These are phyloP conservation scores for Drosophila mulleri DNA, from an alignment of 2,888 invertebrate species.

Conservation along the genomic window DNA sequence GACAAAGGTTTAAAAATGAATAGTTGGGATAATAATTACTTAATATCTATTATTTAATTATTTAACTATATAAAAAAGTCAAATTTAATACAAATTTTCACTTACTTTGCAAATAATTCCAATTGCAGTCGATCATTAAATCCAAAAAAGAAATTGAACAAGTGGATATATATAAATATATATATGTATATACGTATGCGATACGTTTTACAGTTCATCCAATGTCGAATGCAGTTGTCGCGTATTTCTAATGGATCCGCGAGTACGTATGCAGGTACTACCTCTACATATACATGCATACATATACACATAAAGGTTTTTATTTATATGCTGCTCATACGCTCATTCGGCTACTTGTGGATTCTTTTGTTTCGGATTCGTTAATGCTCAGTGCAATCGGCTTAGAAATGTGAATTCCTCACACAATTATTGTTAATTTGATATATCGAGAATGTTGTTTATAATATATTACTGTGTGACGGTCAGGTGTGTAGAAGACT, in stretches of 20 bases:
- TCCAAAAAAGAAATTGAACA: not conserved
- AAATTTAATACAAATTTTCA: not conserved
- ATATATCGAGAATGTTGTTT: slow-evolving; percentile 48
- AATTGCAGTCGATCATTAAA: slow-evolving; percentile 9
- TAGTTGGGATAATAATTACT: too few species aligned
- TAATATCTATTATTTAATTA: not conserved
- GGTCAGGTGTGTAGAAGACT: slow-evolving; percentile 9
- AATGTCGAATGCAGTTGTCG: slow-evolving; percentile 58
- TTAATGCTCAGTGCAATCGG: slow-evolving; percentile 30
- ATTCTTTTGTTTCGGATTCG: slow-evolving; percentile 56
- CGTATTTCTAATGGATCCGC: slow-evolving; percentile 26
- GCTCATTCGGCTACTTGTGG: slow-evolving; percentile 70
- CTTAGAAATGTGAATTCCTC: slow-evolving; percentile 24
- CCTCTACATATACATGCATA: not conserved
- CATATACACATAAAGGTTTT: slow-evolving; percentile 32
- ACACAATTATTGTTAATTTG: slow-evolving; percentile 43
- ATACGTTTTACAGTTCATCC: slow-evolving; percentile 36
- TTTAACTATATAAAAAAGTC: not conserved
- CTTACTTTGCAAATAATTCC: slow-evolving; percentile 28
- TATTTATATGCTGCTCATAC: slow-evolving; percentile 52
- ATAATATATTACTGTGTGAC: slow-evolving; percentile 40
- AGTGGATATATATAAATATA: not conserved
- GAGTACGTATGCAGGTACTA: slow-evolving; percentile 10
- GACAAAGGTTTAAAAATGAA: too few species aligned
- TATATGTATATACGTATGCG: slow-evolving; percentile 8